A percentile compares a stretch with the other conserved stretches of the same genome.
These are phyloP conservation scores for Monopis laevigella DNA, from an alignment of 2,888 invertebrate genomes.

Conservation along the genomic window DNA sequence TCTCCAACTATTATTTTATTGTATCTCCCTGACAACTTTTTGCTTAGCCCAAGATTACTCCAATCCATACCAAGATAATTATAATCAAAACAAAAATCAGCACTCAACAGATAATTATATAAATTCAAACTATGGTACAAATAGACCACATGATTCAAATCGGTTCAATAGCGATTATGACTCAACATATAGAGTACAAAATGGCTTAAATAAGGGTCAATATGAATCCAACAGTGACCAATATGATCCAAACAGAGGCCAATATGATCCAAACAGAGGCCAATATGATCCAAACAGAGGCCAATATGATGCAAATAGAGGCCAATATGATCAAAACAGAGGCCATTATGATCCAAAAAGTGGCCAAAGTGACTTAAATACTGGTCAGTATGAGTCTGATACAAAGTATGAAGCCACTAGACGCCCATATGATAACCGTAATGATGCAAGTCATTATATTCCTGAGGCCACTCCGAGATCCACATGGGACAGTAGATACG, in stretches of 20 bases:
- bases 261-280: too few relatives aligned
- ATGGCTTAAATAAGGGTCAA: conserved; percentile 18
- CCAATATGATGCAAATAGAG: conserved; percentile 18
- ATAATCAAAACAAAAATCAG: conserved; percentile 37
- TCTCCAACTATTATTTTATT: conserved; percentile 30
- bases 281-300: too few relatives aligned
- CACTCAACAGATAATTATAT: conserved; percentile 45
- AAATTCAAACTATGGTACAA: conserved; percentile 18
- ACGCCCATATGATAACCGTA: conserved; percentile 23
- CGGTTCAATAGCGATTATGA: conserved; percentile 9
- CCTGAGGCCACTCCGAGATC: conserved; percentile 38
- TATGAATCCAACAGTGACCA: conserved; percentile 15
- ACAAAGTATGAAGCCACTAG: too few relatives aligned
- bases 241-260: too few relatives aligned
- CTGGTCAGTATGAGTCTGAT: too few relatives aligned
- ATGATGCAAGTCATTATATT: conserved; percentile 30
- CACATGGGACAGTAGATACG: conserved; percentile 39
- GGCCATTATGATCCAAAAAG: too few relatives aligned
- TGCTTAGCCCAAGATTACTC: conserved; percentile 44
- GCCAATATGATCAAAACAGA: conserved; percentile 15
- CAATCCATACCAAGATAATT: conserved; percentile 22
- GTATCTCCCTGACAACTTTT: conserved; percentile 27
- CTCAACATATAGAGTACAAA: conserved; percentile 27
- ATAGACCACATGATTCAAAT: conserved; percentile 31
- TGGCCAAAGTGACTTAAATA: too few relatives aligned